These are phyloP conservation scores for Alloplasta piceator DNA, from an alignment of 2,888 invertebrate species.

Conservation along the genomic window DNA sequence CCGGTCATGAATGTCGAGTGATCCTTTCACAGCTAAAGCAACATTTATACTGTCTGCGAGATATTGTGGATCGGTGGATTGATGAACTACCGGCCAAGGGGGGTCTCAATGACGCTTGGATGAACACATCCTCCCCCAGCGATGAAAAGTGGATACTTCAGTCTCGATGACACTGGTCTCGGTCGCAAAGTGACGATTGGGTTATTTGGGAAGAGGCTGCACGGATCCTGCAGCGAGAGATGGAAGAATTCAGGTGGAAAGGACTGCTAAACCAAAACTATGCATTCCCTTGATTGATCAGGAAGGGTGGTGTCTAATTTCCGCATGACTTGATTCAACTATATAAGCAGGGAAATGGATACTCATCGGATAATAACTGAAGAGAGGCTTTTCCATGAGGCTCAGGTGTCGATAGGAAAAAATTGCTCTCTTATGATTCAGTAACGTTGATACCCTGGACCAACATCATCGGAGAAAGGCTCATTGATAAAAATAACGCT, in stretches of 20 bases:
- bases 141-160: slow-evolving; percentile 48
- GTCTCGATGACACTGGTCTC: slow-evolving; percentile 48
- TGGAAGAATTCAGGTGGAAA: slow-evolving; percentile 13
- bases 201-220: slow-evolving; percentile 25
- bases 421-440: too few species aligned
- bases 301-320: too few species aligned
- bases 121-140: slow-evolving; percentile 8
- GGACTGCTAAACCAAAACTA: too few species aligned
- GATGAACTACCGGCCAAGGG: slow-evolving; percentile 47
- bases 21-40: slow-evolving; percentile 24
- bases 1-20: slow-evolving; percentile 36
- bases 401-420: background rate
- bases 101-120: slow-evolving; percentile 34
- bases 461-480: background rate
- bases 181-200: slow-evolving; percentile 44
- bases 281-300: too few species aligned
- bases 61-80: slow-evolving; percentile 19
- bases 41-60: background rate
- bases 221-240: background rate
- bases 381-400: background rate
- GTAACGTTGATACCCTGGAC: background rate
- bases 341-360: background rate
- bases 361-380: slow-evolving; percentile 37
- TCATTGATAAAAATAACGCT: background rate
- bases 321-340: slow-evolving; percentile 8